Conservation (phyloP, 2,888 invertebrate genomes). For the Diloba caeruleocephala region DNA sequence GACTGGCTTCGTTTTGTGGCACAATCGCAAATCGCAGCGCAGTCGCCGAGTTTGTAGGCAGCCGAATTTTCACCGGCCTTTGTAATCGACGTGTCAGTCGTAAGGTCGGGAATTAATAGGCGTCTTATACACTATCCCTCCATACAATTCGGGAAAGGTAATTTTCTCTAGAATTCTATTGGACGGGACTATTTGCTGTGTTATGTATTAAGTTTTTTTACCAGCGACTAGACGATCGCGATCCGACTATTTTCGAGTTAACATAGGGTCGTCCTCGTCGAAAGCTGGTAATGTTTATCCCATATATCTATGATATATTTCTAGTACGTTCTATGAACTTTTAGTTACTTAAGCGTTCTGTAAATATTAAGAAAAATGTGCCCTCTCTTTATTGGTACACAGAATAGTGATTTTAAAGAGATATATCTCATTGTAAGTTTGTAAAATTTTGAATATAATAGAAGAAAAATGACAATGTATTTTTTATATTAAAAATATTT, state of each 20-base stretch:
- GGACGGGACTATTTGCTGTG: slow-evolving; percentile 79
- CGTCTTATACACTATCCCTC: slow-evolving; percentile 76
- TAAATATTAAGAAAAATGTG: slow-evolving; percentile 68
- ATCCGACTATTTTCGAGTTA: slow-evolving; percentile 57
- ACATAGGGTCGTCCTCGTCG: slow-evolving; percentile 65
- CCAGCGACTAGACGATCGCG: slow-evolving; percentile 76
- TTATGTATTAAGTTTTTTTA: slow-evolving; percentile 83
- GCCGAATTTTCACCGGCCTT: slow-evolving; percentile 67
- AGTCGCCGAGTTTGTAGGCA: slow-evolving; percentile 69
- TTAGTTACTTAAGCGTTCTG: slow-evolving; percentile 78
- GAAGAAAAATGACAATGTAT: slow-evolving; percentile 46
- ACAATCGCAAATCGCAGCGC: slow-evolving; percentile 71
- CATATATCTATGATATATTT: slow-evolving; percentile 99
- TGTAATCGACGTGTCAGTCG: slow-evolving; percentile 59
- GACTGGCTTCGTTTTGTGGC: slow-evolving; percentile 77
- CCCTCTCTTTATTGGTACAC: slow-evolving; percentile 49
- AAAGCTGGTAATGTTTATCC: slow-evolving; percentile 95
- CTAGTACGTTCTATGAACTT: slow-evolving; percentile 98
- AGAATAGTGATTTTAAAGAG: slow-evolving; percentile 64
- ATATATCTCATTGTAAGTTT: slow-evolving; percentile 61
- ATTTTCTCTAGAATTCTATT: slow-evolving; percentile 86
- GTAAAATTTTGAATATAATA: slow-evolving; percentile 52
- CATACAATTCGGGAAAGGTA: slow-evolving; percentile 88
- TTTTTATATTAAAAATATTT: slow-evolving; percentile 58
- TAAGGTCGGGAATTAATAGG: slow-evolving; percentile 66